These are phyloP conservation scores for Auanema sp. DNA, from an alignment of 2,888 invertebrate genomes.

Conservation along the genomic window DNA sequence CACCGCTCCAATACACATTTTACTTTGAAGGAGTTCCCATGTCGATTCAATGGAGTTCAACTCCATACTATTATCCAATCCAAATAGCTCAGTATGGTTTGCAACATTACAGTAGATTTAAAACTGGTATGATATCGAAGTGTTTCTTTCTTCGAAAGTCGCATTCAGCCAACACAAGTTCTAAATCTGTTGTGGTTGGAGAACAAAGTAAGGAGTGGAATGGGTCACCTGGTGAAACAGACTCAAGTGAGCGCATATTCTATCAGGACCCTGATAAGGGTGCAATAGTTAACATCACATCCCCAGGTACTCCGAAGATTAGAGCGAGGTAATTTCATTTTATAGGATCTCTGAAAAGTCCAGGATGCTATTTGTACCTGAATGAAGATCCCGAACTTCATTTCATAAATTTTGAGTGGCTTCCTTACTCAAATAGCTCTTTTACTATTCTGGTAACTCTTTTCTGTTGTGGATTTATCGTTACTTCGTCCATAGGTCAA, in stretches of 20 bases:
- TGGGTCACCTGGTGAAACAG: slow-evolving; percentile 36
- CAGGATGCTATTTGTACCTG: slow-evolving; percentile 43
- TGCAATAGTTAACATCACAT: slow-evolving; percentile 36
- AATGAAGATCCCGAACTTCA: slow-evolving; percentile 32
- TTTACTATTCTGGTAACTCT: slow-evolving; percentile 44
- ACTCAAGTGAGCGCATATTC: slow-evolving; percentile 40
- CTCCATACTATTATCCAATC: slow-evolving; percentile 94
- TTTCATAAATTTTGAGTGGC: slow-evolving; percentile 42
- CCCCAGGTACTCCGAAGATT: slow-evolving; percentile 34
- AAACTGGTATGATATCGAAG: slow-evolving; percentile 30
- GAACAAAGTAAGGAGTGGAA: slow-evolving; percentile 38
- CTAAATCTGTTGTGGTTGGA: slow-evolving; percentile 7
- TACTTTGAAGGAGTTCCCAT: slow-evolving; percentile 76
- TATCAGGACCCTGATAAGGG: slow-evolving; percentile 29
- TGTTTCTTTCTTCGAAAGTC: neutral
- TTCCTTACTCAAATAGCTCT: slow-evolving; percentile 39
- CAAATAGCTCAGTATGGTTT: slow-evolving; percentile 97
- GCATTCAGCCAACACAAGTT: neutral
- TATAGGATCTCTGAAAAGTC: slow-evolving; percentile 34
- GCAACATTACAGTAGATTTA: slow-evolving; percentile 87
- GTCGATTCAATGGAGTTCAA: slow-evolving; percentile 93
- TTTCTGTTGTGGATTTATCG: no score
- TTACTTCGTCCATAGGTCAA: slow-evolving; percentile 34
- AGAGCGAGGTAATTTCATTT: neutral
- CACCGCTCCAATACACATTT: neutral